Percentiles rank a stretch among this genome's conserved stretches.
These are phyloP conservation scores for Chaetophractus vellerosus DNA, from an alignment of 2,797 vertebrate genomes.

Conservation along the genomic window DNA sequence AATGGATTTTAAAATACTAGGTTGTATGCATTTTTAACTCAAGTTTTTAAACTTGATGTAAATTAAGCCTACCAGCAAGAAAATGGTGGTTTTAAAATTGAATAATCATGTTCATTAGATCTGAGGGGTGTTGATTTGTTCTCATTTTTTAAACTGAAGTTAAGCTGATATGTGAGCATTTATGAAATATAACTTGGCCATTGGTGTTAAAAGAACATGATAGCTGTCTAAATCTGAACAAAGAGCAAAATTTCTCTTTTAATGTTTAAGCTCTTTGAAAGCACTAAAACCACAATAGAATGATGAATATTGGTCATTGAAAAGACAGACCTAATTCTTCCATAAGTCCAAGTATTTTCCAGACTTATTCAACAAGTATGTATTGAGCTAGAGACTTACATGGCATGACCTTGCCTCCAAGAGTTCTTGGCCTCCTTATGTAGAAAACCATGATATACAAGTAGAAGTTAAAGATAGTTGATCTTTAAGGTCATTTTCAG, in stretches of 20 bases:
- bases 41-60: not conserved
- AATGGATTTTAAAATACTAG: not conserved
- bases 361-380: not conserved
- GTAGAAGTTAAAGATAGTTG: not conserved
- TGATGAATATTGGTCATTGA: not conserved
- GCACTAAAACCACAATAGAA: not conserved
- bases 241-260: not conserved
- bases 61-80: conserved; percentile 47
- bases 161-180: not conserved
- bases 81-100: not conserved
- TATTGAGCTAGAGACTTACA: not conserved
- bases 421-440: not conserved
- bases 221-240: not conserved
- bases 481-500: not conserved
- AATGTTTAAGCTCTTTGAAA: not conserved
- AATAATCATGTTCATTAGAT: not conserved
- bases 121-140: not conserved
- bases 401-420: not conserved
- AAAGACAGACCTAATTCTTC: not conserved
- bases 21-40: not conserved
- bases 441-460: not conserved
- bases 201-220: not conserved
- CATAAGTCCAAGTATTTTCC: not conserved
- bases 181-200: not conserved
- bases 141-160: conserved; percentile 27